Evolutionary conservation across 2,113 vertebrate species (phyloP).

Genomic region (Rousettus leschenaultii): DNA sequence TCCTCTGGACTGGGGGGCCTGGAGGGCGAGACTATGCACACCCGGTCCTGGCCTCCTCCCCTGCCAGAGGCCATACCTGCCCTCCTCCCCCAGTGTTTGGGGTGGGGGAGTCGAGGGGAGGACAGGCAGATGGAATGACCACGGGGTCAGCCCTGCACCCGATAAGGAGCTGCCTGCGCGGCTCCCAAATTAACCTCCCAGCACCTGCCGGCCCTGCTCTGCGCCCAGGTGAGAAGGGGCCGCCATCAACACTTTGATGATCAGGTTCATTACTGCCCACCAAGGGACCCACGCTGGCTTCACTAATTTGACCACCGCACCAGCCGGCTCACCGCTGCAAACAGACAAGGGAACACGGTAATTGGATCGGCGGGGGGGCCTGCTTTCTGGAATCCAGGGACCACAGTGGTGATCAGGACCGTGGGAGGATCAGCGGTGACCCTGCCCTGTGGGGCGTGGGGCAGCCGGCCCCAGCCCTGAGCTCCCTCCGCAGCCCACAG

Average conservation of each 20-base stretch:
- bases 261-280: not conserved
- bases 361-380: not conserved
- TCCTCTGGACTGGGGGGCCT: not conserved
- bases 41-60: not conserved
- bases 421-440: not conserved
- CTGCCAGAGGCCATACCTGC: not conserved
- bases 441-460: rapidly evolving
- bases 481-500: rapidly evolving
- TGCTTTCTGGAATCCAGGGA: not conserved
- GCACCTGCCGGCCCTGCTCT: rapidly evolving
- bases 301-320: not conserved
- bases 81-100: no score
- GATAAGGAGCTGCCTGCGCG: rapidly evolving
- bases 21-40: not conserved
- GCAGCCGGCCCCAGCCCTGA: rapidly evolving
- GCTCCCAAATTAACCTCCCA: not conserved
- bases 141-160: rapidly evolving
- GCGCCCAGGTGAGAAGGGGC: not conserved
- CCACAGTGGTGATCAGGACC: not conserved
- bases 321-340: not conserved
- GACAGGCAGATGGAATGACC: rapidly evolving
- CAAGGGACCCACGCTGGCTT: not conserved
- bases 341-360: rapidly evolving
- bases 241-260: rapidly evolving
- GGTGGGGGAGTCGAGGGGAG: not conserved